phyloP scores from a whole-genome alignment of 2,888 invertebrate species.

The Caradrina kadenii region DNA sequence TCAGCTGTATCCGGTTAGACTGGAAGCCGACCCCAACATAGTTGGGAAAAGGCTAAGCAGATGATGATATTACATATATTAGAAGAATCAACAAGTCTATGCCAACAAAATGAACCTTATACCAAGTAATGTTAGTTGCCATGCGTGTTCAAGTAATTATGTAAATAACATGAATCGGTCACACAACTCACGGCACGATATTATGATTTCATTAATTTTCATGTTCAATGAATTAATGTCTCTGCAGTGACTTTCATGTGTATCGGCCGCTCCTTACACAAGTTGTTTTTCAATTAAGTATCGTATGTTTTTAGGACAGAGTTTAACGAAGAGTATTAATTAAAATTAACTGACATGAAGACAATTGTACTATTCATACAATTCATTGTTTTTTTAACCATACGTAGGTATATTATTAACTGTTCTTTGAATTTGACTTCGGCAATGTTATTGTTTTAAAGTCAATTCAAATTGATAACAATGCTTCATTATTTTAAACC shows the following conservation, averaged over 20 bases:
- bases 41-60: no score
- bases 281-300: constrained; percentile 52
- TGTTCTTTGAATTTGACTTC: background rate
- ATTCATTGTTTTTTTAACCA: background rate
- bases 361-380: background rate
- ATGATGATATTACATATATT: no score
- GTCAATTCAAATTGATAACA: no score
- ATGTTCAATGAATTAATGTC: constrained; percentile 37
- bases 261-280: constrained; percentile 43
- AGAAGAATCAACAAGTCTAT: no score
- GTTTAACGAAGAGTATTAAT: no score
- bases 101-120: no score
- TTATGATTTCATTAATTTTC: constrained; percentile 38
- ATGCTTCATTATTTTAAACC: no score
- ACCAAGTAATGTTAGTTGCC: background rate
- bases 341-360: constrained; percentile 23
- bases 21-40: no score
- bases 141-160: constrained; percentile 14
- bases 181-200: background rate
- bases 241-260: constrained; percentile 40
- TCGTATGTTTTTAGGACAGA: constrained; percentile 41
- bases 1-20: no score
- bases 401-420: no score
- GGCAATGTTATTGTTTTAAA: background rate
- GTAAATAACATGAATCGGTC: constrained; percentile 15